Conservation (phyloP, 2,888 invertebrate species). For the Gibbula magus region DNA sequence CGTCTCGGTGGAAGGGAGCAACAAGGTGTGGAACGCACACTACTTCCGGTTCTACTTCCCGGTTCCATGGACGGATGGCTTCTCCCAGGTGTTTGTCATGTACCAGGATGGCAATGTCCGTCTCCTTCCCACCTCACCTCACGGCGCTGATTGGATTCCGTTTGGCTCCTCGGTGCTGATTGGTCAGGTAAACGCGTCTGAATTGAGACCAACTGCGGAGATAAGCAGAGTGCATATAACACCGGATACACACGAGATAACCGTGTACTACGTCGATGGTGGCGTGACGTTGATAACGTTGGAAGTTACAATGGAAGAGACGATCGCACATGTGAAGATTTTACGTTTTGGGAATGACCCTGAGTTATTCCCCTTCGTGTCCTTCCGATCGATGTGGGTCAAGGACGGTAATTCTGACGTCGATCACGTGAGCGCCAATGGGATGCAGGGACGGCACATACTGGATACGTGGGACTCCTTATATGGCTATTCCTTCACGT, state of each 20-base stretch:
- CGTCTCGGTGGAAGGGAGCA: conserved; percentile 40
- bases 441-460: conserved; percentile 42
- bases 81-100: conserved; percentile 50
- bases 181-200: conserved; percentile 39
- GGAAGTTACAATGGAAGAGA: conserved; percentile 31
- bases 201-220: conserved; percentile 40
- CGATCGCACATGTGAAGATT: conserved; percentile 39
- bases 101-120: conserved; percentile 52
- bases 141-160: conserved; percentile 54
- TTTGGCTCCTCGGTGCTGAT: conserved; percentile 54
- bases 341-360: conserved; percentile 35
- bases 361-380: conserved; percentile 43
- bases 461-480: conserved; percentile 43
- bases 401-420: conserved; percentile 54
- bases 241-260: conserved; percentile 31
- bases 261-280: conserved; percentile 41
- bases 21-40: conserved; percentile 36
- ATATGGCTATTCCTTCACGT: conserved; percentile 50
- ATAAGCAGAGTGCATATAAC: conserved; percentile 42
- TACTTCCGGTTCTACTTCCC: conserved; percentile 43
- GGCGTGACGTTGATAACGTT: conserved; percentile 38
- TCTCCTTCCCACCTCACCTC: conserved; percentile 46
- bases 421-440: conserved; percentile 54
- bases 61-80: conserved; percentile 49
- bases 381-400: conserved; percentile 55